Evolutionary conservation across 2,888 invertebrate genomes (phyloP).

Genomic region (Orchesellides sinensis): DNA sequence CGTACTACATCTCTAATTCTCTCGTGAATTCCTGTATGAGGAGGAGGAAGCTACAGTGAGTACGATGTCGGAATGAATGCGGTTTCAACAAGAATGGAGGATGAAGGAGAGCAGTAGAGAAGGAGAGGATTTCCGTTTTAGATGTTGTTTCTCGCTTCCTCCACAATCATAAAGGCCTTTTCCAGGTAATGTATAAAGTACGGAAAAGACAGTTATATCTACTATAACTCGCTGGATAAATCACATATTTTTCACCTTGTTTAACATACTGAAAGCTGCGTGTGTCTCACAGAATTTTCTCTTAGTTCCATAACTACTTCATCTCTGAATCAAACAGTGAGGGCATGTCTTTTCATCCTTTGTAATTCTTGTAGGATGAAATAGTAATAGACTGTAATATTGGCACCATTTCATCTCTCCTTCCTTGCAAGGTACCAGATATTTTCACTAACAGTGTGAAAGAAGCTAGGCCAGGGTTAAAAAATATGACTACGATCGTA

Average conservation of each 20-base stretch:
- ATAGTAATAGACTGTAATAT: constrained; percentile 26
- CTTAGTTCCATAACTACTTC: too few species aligned
- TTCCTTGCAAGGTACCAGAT: too few species aligned
- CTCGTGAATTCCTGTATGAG: background rate
- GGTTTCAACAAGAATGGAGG: constrained; percentile 10
- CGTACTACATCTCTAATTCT: constrained; percentile 5
- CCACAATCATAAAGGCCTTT: constrained; percentile 24
- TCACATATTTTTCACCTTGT: constrained; percentile 43
- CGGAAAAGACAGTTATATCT: background rate
- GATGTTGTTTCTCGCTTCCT: constrained; percentile 47
- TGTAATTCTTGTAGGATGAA: constrained; percentile 17
- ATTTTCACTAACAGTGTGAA: too few species aligned
- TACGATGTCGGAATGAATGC: constrained; percentile 1
- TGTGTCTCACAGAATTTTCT: too few species aligned
- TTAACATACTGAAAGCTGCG: background rate
- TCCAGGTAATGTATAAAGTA: constrained; percentile 29
- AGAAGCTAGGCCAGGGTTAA: too few species aligned
- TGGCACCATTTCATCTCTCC: background rate
- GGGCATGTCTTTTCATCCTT: constrained; percentile 38
- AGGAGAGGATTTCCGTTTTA: constrained; percentile 50
- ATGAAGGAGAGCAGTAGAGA: constrained; percentile 5
- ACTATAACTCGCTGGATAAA: constrained; percentile 42
- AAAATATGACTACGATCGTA: too few species aligned
- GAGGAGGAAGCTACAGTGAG: background rate
- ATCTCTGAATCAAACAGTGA: too few species aligned